Percentiles rank a stretch among this genome's conserved stretches.
Conservation (phyloP, 2,113 vertebrate species). For the Toxostoma redivivum region DNA sequence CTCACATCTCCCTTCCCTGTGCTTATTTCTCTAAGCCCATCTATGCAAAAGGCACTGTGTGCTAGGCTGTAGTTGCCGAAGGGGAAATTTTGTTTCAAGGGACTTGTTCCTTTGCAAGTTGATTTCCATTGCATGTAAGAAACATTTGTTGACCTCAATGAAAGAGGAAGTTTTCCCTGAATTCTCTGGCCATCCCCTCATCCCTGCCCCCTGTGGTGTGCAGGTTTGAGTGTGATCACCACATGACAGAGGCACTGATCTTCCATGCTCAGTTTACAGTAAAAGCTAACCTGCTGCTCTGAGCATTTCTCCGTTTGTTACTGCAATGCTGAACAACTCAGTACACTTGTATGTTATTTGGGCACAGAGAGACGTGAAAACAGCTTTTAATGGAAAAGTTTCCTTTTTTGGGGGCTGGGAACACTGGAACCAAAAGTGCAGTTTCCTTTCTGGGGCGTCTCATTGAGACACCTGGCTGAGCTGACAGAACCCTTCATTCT, state of each 20-base stretch:
- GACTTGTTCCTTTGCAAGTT: neutral
- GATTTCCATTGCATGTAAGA: neutral
- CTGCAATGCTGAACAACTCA: neutral
- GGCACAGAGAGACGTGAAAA: neutral
- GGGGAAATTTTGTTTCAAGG: conserved; percentile 11
- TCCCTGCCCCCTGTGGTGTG: neutral
- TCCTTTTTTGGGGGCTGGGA: rapidly evolving
- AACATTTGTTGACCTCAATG: neutral
- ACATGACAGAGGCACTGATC: neutral
- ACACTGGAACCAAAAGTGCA: neutral
- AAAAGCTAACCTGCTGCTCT: neutral
- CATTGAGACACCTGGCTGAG: rapidly evolving
- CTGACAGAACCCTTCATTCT: neutral
- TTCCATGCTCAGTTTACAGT: neutral
- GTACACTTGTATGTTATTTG: neutral
- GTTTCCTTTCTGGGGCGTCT: neutral
- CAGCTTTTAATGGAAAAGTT: neutral
- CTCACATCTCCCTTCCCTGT: neutral
- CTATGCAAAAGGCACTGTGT: neutral
- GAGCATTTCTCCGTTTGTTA: neutral
- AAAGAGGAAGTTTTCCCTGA: neutral
- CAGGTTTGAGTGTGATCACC: neutral
- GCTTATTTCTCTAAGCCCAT: neutral
- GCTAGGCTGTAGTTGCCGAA: neutral
- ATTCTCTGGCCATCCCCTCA: neutral